A percentile compares a stretch with the other conserved stretches of the same genome.
Evolutionary conservation across 2,113 vertebrate species (phyloP).

Genomic region (Campylomormyrus tamandua): DNA sequence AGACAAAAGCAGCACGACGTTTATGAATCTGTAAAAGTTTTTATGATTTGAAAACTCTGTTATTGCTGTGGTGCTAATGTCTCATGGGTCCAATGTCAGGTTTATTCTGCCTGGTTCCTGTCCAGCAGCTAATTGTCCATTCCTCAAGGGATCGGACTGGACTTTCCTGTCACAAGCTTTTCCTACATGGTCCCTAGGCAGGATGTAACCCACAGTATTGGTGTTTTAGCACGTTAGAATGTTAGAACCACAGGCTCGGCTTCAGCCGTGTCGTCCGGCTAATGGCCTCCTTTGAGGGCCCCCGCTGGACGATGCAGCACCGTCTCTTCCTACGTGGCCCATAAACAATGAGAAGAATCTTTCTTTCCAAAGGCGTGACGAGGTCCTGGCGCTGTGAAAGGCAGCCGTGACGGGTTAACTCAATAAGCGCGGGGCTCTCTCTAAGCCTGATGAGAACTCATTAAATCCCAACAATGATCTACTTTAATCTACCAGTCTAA

Average conservation of each 20-base stretch:
- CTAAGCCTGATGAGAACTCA: slow-evolving; percentile 46
- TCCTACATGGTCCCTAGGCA: neutral
- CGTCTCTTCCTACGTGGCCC: neutral
- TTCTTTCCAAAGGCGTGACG: neutral
- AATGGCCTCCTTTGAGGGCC: neutral
- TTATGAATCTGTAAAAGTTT: neutral
- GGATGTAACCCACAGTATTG: neutral
- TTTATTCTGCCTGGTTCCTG: neutral
- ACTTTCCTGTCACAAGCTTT: neutral
- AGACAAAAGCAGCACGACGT: neutral
- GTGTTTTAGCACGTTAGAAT: neutral
- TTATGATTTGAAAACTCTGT: neutral
- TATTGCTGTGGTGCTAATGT: neutral
- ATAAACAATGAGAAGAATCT: neutral
- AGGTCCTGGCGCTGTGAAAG: neutral
- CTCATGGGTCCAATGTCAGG: neutral
- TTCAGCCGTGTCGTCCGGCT: neutral
- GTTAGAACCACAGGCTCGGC: neutral
- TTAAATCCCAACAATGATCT: slow-evolving; percentile 48
- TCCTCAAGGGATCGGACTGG: neutral
- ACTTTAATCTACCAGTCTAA: slow-evolving; percentile 55
- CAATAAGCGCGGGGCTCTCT: slow-evolving; percentile 37
- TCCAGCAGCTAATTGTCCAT: neutral
- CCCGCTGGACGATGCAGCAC: neutral
- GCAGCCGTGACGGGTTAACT: slow-evolving; percentile 23